Base-by-base conservation (phyloP, 1,140 invertebrate species). In the Panulirus ornatus region DNA sequence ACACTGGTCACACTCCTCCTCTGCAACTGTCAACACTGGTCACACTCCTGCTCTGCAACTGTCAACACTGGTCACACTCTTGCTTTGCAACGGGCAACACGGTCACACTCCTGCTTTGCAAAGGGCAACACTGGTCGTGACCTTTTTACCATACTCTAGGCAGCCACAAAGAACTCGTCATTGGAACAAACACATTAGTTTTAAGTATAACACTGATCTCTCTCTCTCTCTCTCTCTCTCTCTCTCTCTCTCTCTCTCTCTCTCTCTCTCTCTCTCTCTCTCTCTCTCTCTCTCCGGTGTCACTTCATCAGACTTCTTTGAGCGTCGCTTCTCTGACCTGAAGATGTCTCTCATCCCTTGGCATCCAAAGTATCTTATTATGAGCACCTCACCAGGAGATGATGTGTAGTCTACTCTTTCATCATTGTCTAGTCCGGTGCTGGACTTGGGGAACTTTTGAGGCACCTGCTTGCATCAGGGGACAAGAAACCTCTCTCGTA, bases 181-280 rank as follows among this genome's bases (percentile, higher is more conserved):
- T 58, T 9, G 11, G 11, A 58, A 9, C n/a, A n/a, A 58, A 58
- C 11, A 9, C 51, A 9, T n/a, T n/a, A 14, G 11, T n/a, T n/a
- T 58, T n/a, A 9, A 14, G 11, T n/a, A n/a, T 9, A n/a, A 14
- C 63, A 22, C 63, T 22, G n/a, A 22, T n/a, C 6, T 70, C 22
- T n/a, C 63, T n/a, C 6, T 70, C 63, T 70, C 22, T n/a, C 22
- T 70, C 63, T n/a, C 63, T 70, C 63, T 9, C 63, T 70, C 63
- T n/a, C 22, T n/a, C 63, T 70, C 63, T n/a, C 22, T 70, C 22
- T n/a, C 63, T 70, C 63, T n/a, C 22, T n/a, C 63, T 70, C 63
- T 70, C 63, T n/a, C 22, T n/a, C 63, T 70, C 63, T n/a, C 22
- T n/a, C 63, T 70, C 63, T 70, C 63, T 3, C 22, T 30, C 22